A percentile compares a stretch with the other conserved stretches of the same genome.
Evolutionary conservation across 2,888 invertebrate species (phyloP).

Genomic region (Acronicta alni): DNA sequence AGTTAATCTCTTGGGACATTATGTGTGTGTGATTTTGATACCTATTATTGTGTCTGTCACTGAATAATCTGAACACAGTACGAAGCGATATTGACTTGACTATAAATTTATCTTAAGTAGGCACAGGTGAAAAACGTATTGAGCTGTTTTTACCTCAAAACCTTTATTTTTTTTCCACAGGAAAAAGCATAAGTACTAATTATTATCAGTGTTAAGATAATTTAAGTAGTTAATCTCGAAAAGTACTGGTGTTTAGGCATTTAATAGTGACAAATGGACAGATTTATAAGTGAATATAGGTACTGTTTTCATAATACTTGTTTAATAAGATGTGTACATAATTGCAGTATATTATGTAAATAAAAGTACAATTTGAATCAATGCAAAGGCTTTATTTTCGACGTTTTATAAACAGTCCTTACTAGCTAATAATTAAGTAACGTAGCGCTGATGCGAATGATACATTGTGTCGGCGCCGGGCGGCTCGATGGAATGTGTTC

Average conservation of each 20-base stretch:
- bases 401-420: conserved; percentile 84
- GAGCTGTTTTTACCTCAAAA: background rate
- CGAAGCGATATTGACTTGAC: too few relatives aligned
- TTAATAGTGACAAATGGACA: conserved; percentile 15
- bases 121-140: too few relatives aligned
- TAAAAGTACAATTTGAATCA: conserved; percentile 77
- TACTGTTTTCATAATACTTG: conserved; percentile 1
- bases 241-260: background rate
- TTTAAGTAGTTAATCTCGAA: background rate
- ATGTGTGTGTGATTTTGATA: too few relatives aligned
- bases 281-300: conserved; percentile 11
- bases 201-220: too few relatives aligned
- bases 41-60: too few relatives aligned
- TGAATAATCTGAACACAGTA: background rate
- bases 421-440: conserved; percentile 86
- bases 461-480: conserved; percentile 45
- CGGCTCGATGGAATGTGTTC: conserved; percentile 49
- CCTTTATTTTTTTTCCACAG: background rate
- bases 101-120: too few relatives aligned
- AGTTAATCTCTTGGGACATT: too few relatives aligned
- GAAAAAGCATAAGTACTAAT: too few relatives aligned
- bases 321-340: conserved; percentile 31
- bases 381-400: conserved; percentile 87
- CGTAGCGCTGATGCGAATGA: conserved; percentile 81
- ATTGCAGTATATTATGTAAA: conserved; percentile 51